Percentiles rank a stretch among this genome's conserved stretches.
Evolutionary conservation across 2,888 invertebrate species (phyloP).

Genomic region (Mythimna vitellina): DNA sequence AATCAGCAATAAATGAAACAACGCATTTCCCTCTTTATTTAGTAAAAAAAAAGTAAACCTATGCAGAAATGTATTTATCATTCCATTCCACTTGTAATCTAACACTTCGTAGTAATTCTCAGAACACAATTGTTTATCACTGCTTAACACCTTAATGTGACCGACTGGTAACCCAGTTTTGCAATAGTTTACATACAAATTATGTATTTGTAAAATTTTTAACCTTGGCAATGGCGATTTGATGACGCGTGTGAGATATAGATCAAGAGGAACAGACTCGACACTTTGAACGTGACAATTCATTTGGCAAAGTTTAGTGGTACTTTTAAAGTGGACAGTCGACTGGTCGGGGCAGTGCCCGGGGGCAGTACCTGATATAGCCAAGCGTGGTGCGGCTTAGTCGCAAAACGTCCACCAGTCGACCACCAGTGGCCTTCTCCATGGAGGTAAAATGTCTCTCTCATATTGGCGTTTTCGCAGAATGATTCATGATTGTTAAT

Average conservation of each 20-base stretch:
- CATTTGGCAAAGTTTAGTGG: too few relatives aligned
- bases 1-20: constrained; percentile 13
- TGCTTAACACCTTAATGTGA: constrained; percentile 58
- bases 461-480: too few relatives aligned
- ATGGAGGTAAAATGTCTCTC: too few relatives aligned
- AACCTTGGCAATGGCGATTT: constrained; percentile 79
- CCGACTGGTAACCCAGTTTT: constrained; percentile 71
- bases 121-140: constrained; percentile 70
- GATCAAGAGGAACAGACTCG: constrained; percentile 32
- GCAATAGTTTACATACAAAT: constrained; percentile 70
- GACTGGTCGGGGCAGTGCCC: too few relatives aligned
- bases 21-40: constrained; percentile 26
- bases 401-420: too few relatives aligned
- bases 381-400: too few relatives aligned
- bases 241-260: constrained; percentile 41
- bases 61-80: constrained; percentile 62
- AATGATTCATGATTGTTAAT: too few relatives aligned
- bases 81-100: constrained; percentile 56
- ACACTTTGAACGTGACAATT: background rate
- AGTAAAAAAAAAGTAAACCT: constrained; percentile 38
- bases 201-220: constrained; percentile 67
- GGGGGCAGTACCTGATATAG: too few relatives aligned
- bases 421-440: too few relatives aligned
- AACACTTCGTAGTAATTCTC: constrained; percentile 67
- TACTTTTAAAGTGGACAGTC: too few relatives aligned